These are phyloP conservation scores for Pseudomyrmex flavicornis DNA, from an alignment of 1,140 invertebrate species.

Conservation along the genomic window DNA sequence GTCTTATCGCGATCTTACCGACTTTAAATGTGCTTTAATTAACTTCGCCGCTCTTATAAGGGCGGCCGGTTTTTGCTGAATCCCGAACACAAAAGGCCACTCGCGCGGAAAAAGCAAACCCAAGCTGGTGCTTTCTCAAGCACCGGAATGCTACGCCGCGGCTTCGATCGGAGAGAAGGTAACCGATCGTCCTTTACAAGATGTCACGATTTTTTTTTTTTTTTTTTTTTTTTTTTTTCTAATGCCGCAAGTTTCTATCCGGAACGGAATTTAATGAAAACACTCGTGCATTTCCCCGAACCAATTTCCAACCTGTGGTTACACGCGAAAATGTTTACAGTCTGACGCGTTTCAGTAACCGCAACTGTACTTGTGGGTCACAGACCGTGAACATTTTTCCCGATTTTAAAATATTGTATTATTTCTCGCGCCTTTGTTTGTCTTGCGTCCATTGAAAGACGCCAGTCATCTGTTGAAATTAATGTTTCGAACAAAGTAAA, in stretches of 20 bases:
- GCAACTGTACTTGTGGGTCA: not conserved
- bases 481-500: not conserved
- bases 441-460: not conserved
- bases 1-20: constrained; percentile 73
- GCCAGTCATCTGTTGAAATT: not conserved
- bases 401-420: not conserved
- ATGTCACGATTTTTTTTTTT: constrained; percentile 6
- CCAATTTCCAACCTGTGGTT: constrained; percentile 13
- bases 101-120: constrained; percentile 58
- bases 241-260: not conserved
- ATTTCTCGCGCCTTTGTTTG: not conserved
- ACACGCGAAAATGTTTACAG: not conserved
- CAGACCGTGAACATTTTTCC: not conserved
- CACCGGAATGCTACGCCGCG: constrained; percentile 59
- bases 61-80: constrained; percentile 63
- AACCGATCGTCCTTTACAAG: constrained; percentile 54
- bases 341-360: not conserved
- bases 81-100: constrained; percentile 67
- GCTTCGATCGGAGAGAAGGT: constrained; percentile 56
- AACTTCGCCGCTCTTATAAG: constrained; percentile 71
- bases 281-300: constrained; percentile 5
- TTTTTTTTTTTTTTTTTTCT: not conserved
- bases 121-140: constrained; percentile 56
- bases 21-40: constrained; percentile 74
- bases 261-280: constrained; percentile 15